Percentiles rank a stretch among this genome's conserved stretches.
These are phyloP conservation scores for Drosophila percnosoma DNA, from an alignment of 2,888 invertebrate species.

Conservation along the genomic window DNA sequence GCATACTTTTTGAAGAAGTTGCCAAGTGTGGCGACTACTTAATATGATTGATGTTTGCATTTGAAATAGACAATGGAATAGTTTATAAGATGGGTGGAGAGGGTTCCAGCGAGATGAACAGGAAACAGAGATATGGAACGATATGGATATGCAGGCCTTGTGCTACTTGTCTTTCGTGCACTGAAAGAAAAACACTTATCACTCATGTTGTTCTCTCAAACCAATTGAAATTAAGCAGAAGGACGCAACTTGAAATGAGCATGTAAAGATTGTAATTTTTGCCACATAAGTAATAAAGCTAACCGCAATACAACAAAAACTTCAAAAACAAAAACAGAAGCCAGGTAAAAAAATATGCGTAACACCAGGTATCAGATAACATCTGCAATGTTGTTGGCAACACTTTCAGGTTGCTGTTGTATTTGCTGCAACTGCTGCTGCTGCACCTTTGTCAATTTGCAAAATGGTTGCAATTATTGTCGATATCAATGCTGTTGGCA, in stretches of 20 bases:
- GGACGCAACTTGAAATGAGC: background rate
- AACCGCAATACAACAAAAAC: background rate
- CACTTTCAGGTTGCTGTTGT: background rate
- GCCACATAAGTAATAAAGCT: background rate
- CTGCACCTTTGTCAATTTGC: background rate
- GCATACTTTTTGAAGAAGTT: slow-evolving; percentile 29
- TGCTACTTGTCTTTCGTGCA: slow-evolving; percentile 28
- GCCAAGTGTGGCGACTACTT: slow-evolving; percentile 32
- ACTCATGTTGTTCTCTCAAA: background rate
- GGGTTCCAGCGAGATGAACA: background rate
- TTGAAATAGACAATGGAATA: background rate
- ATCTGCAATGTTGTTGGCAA: background rate
- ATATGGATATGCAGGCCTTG: slow-evolving; percentile 33
- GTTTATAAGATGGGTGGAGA: background rate
- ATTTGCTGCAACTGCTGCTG: background rate
- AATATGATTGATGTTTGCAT: slow-evolving; percentile 55
- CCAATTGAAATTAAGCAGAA: background rate
- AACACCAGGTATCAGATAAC: background rate
- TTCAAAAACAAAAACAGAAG: background rate
- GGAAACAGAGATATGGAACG: background rate
- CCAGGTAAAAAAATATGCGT: background rate
- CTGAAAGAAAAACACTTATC: background rate
- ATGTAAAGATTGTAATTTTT: background rate
- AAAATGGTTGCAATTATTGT: background rate
- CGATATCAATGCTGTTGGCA: background rate